Conservation (phyloP, 2,113 vertebrate species). For the Tylochromis polylepis region DNA sequence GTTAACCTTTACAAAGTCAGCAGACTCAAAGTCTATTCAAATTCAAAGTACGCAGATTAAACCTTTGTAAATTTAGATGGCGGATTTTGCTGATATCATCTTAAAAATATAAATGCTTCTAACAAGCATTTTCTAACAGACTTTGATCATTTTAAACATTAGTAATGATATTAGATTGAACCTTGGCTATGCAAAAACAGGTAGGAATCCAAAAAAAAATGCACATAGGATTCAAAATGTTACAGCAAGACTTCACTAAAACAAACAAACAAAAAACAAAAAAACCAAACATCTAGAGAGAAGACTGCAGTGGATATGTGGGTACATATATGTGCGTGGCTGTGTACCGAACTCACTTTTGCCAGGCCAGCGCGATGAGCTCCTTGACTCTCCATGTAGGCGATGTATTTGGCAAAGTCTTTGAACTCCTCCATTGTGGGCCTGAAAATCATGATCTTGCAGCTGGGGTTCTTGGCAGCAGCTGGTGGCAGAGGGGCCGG, state of each 20-base stretch:
- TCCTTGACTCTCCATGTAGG: constrained; percentile 92
- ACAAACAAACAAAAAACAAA: too few relatives aligned
- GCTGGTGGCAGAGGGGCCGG: neutral
- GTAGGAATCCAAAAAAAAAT: neutral
- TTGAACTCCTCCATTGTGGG: constrained; percentile 93
- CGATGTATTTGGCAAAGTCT: constrained; percentile 89
- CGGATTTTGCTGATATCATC: neutral
- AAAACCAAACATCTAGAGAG: neutral
- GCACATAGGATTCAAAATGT: neutral
- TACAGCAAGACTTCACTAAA: neutral
- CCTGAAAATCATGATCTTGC: constrained; percentile 96
- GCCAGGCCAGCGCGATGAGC: constrained; percentile 92
- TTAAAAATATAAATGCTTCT: neutral
- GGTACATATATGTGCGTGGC: neutral
- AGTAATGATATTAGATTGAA: neutral
- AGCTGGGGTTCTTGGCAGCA: constrained; percentile 81
- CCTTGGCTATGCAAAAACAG: neutral
- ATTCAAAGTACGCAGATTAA: neutral
- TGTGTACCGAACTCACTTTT: constrained; percentile 76
- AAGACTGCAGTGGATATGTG: neutral
- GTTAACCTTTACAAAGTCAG: neutral
- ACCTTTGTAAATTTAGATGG: neutral
- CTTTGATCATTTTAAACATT: neutral
- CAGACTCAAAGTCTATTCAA: neutral
- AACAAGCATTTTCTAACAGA: neutral